Evolutionary conservation across 2,888 invertebrate species (phyloP), one percentile per base, ranked within the genome.

Genomic region (Cenopis cana): DNA sequence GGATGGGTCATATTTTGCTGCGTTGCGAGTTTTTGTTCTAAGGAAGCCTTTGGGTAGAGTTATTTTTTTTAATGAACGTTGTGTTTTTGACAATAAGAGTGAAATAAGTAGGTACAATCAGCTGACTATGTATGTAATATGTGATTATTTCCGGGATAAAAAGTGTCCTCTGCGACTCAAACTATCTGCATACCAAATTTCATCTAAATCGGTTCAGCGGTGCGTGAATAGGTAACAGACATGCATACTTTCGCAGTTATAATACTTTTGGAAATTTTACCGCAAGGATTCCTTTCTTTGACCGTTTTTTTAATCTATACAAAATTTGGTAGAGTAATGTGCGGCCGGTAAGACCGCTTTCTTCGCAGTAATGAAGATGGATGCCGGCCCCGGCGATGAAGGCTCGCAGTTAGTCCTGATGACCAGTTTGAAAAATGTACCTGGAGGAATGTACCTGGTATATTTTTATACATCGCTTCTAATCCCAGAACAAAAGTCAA

Each of bases 301-400:
- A n/a, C 46, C 59, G 59, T 62, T 49, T 61, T 52, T 62, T 52
- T 62, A 62, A 62, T 62, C 62, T 36, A 36, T 52, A 50, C 20
- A 49, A 62, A 62, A 62, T 20, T 62, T 62, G 36, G 18, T 10
- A 17, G 61, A 29, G 62, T 62, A 62, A 62, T 62, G 52, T 49
- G 36, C 14, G 18, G 33, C 33, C 54, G 20, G 50, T 33, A 33
- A 57, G 52, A 52, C 52, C 64, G 62, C 55, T 64, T 69, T 69
- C 64, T 69, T 69, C 29, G 54, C n/a, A 49, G 41, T 70, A 70
- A 70, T 70, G 69, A 70, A 70, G 69, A 70, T 65, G 59, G 65
- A 70, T 70, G 65, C 50, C 18, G 52, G 60, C 18, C 12, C 8
- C 46, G 46, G 50, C 38, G 68, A 55, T 50, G 49, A 56, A 24